phyloP scores from a whole-genome alignment of 2,113 vertebrate species.

The Eublepharis macularius region DNA sequence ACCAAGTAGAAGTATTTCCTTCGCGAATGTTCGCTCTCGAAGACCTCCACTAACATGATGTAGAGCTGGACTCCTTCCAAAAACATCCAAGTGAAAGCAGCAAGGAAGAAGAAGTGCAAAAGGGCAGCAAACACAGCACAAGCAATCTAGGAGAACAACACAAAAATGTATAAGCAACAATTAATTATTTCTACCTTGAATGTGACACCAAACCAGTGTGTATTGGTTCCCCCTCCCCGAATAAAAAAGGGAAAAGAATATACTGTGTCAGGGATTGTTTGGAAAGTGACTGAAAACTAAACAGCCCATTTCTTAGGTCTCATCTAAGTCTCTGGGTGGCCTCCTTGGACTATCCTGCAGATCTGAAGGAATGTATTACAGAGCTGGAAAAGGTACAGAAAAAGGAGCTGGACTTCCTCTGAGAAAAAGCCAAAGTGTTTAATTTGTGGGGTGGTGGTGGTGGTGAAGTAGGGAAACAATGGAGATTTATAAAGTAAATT shows the following conservation, averaged over 20 bases:
- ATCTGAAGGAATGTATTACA: neutral
- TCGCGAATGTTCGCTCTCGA: conserved; percentile 95
- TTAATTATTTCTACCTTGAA: neutral
- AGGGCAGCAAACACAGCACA: conserved; percentile 96
- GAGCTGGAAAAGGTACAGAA: too few species aligned
- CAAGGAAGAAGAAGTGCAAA: conserved; percentile 98
- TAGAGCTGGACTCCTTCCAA: conserved; percentile 98
- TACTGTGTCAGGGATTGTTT: neutral
- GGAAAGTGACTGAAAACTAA: neutral
- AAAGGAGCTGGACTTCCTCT: too few species aligned
- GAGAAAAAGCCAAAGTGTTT: neutral
- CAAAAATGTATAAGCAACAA: conserved; percentile 15
- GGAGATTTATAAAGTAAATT: too few species aligned
- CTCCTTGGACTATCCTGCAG: neutral
- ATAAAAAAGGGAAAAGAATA: neutral
- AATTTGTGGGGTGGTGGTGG: too few species aligned
- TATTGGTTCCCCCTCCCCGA: neutral
- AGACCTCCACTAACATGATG: conserved; percentile 98
- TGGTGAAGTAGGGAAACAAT: too few species aligned
- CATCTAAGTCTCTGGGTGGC: too few species aligned
- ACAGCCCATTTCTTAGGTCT: too few species aligned
- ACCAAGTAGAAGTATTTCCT: conserved; percentile 95
- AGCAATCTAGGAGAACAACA: conserved; percentile 81
- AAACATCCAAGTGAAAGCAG: conserved; percentile 99
- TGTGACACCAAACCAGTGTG: too few species aligned